Evolutionary conservation across 2,888 invertebrate species (phyloP).

Genomic region (Vannuccia rotundouncinata): DNA sequence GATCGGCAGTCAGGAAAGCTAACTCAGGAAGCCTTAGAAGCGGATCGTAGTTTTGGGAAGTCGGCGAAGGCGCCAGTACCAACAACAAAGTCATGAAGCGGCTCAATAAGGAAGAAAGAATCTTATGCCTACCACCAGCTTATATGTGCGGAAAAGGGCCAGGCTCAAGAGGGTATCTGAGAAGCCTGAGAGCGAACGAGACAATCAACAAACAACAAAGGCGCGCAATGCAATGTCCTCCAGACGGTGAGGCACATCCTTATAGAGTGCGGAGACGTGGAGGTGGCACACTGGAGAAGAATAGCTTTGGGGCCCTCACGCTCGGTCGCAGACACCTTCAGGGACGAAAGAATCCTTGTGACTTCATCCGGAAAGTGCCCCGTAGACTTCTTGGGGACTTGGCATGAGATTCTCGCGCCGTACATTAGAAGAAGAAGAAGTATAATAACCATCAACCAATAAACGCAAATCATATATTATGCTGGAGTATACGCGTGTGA

Average conservation of each 20-base stretch:
- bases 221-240: neutral
- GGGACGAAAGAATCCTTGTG: neutral
- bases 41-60: neutral
- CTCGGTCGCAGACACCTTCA: neutral
- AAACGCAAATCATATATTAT: no score
- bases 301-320: neutral
- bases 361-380: neutral
- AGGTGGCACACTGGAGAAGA: neutral
- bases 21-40: neutral
- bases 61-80: neutral
- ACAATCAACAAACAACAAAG: neutral
- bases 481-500: no score
- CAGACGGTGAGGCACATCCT: neutral
- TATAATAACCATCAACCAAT: no score
- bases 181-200: neutral
- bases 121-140: neutral
- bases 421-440: no score
- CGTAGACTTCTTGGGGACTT: neutral
- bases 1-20: neutral
- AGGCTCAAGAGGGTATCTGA: neutral
- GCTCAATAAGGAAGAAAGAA: no score
- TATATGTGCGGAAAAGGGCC: neutral
- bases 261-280: neutral
- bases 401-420: no score
- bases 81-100: no score